Evolutionary conservation across 92 coral and sea anemone species (phyloP), one percentile per base, ranked within the genome.

Genomic region (Paramuricea clavata): DNA sequence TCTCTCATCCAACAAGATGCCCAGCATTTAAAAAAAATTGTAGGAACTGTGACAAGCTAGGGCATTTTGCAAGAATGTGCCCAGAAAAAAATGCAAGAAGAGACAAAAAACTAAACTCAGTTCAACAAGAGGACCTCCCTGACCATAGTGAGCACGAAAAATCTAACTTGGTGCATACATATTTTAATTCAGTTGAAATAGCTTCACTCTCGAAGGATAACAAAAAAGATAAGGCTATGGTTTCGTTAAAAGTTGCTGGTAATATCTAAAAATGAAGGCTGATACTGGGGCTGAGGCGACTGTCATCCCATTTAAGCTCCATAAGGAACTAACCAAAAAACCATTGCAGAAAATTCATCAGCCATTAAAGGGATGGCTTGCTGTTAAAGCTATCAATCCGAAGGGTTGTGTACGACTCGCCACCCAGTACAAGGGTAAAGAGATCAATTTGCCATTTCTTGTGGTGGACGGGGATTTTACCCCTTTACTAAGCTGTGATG

Each of bases 211-310:
- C 86, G 39, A 73, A 43, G 44, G 3, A 60, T 49, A 19, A 65
- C 19, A 30, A 33, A 78, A 28, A 33, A 8, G 34, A 35, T 6
- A 78, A 78, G n/a, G 56, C 31, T 41, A 56, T 78, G 83, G 34
- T 54, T 19, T 8, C 43, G 27, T 15, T 78, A 15, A 81, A 85
- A 54, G 49, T 87, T 47, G 79, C 78, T 32, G 81, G 82, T 16
- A 33, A 28, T 44, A 87, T n/a, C 72, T 88, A 15, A 69, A 77
- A 74, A 32, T 87, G 49, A 88, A 91, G 73, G 94, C 86, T 78
- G 89, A 91, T 60, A 87, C 91, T 8, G 91, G 94, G n/a, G 89
- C 91, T 9, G 89, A 91, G 23, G 94, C 87, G 12, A 87, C 89
- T 43, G 91, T 80, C 5, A 78, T 91, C 47, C 87, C 85, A 0